Evolutionary conservation across 2,113 vertebrate genomes (phyloP).

Genomic region (Odontesthes bonariensis): DNA sequence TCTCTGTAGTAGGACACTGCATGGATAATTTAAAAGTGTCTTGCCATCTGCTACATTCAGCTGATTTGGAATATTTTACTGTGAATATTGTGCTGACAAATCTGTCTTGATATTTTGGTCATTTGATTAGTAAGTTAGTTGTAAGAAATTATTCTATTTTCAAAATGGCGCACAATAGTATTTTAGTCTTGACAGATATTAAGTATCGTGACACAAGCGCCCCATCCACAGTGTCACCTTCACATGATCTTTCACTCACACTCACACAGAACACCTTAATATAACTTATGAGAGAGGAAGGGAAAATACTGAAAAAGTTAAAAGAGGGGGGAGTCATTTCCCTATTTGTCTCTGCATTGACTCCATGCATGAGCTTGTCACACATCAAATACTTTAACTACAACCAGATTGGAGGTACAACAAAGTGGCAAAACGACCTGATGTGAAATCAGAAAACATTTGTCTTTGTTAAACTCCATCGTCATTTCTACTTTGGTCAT

Average conservation of each 20-base stretch:
- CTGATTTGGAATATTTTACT: not conserved
- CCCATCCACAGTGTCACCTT: conserved; percentile 25
- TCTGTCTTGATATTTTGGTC: conserved; percentile 27
- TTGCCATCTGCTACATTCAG: not conserved
- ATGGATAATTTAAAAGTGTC: not conserved
- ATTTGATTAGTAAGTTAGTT: conserved; percentile 6
- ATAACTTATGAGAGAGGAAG: conserved; percentile 67
- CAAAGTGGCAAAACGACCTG: not conserved
- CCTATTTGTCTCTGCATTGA: conserved; percentile 45
- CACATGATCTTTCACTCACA: conserved; percentile 23
- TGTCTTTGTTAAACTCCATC: not conserved
- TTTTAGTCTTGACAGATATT: not conserved
- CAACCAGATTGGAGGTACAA: not conserved
- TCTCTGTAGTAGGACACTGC: not conserved
- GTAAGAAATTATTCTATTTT: not conserved
- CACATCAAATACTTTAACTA: conserved; percentile 1
- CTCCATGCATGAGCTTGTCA: conserved; percentile 18
- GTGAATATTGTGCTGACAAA: conserved; percentile 5
- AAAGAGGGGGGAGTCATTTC: conserved; percentile 55
- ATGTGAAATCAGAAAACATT: not conserved
- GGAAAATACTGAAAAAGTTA: conserved; percentile 59
- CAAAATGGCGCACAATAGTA: not conserved
- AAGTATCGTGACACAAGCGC: not conserved
- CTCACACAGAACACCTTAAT: conserved; percentile 42
- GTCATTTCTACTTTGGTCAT: not conserved